Evolutionary conservation across 1,140 invertebrate genomes (phyloP).

Genomic region (Parasteatoda tepidariorum): DNA sequence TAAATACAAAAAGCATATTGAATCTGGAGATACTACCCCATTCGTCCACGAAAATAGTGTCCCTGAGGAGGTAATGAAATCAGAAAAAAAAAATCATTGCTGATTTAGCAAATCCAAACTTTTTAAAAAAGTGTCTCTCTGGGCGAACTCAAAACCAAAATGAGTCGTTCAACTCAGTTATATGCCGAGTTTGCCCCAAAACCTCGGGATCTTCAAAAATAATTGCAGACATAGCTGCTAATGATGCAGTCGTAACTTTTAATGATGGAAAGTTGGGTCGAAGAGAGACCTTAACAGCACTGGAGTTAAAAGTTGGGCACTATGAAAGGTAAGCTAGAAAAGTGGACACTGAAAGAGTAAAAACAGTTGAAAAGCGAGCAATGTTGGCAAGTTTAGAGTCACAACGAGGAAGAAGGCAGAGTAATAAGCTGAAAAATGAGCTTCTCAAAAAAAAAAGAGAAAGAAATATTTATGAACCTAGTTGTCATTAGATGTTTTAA

Average conservation of each 20-base stretch:
- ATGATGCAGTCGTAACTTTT: background rate
- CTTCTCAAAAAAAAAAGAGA: too few relatives aligned
- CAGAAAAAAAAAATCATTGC: background rate
- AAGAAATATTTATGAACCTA: too few relatives aligned
- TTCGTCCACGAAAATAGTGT: background rate
- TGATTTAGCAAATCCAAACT: background rate
- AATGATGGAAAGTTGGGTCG: background rate
- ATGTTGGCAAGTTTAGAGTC: background rate
- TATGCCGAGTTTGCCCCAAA: background rate
- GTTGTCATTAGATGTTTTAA: too few relatives aligned
- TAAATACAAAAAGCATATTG: background rate
- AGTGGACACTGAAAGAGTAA: background rate
- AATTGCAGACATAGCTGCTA: background rate
- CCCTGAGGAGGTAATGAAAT: background rate
- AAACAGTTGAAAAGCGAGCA: background rate
- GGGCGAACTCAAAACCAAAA: background rate
- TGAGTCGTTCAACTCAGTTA: background rate
- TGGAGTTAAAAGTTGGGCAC: background rate
- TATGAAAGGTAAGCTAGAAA: background rate
- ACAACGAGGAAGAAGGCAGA: background rate
- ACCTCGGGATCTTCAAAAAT: background rate
- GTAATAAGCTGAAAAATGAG: too few relatives aligned
- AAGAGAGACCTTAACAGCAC: background rate
- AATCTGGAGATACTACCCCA: background rate
- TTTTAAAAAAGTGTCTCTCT: background rate